phyloP scores from a whole-genome alignment of 2,797 vertebrate genomes.

The Enteromius viviparus region DNA sequence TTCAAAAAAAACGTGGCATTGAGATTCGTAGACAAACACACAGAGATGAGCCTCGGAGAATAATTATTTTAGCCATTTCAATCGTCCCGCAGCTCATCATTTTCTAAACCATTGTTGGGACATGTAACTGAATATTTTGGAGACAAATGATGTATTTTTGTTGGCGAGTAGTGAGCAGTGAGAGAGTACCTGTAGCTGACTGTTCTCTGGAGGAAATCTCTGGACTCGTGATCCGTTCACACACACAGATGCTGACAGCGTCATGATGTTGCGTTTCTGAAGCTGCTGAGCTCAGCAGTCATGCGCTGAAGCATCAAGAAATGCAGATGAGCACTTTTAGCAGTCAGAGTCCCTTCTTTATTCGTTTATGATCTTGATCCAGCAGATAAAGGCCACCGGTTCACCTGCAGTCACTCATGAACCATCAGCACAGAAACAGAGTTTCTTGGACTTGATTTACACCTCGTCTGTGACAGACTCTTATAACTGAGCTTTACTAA shows the following conservation, averaged over 20 bases:
- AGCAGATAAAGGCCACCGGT: background rate
- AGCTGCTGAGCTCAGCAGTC: slow-evolving; percentile 12
- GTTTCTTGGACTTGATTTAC: no score
- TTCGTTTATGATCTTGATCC: slow-evolving; percentile 6
- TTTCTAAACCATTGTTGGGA: background rate
- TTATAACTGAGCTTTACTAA: background rate
- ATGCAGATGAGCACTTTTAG: background rate
- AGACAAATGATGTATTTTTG: no score
- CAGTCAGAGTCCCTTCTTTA: background rate
- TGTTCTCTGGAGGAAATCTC: background rate
- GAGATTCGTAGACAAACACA: background rate
- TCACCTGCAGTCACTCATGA: background rate
- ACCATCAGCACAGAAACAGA: background rate
- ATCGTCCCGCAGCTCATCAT: background rate
- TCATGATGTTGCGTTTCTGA: background rate
- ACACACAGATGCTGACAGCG: background rate
- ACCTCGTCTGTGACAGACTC: background rate
- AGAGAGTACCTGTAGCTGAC: background rate
- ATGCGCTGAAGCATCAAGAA: background rate
- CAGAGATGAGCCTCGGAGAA: background rate
- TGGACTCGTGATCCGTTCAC: background rate
- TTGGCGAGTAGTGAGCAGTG: background rate
- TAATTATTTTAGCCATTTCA: background rate
- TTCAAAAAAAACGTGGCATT: background rate
- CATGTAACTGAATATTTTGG: no score